Evolutionary conservation across 92 coral and sea anemone species (phyloP).

Genomic region (Parazoanthus darwini): DNA sequence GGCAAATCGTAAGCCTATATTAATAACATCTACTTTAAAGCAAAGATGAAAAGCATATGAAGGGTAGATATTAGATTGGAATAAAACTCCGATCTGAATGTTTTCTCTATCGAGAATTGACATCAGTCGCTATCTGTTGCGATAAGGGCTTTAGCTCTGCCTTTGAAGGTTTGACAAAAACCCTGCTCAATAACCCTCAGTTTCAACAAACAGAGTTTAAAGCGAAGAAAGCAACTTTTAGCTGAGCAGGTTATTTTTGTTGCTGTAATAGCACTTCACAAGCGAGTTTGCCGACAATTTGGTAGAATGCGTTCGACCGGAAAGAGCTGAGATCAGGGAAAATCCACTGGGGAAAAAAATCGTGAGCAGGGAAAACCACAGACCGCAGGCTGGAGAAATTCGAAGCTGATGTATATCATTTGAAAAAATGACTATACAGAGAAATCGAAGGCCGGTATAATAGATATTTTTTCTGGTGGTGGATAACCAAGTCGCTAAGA

Average conservation of each 20-base stretch:
- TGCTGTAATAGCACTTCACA: not conserved
- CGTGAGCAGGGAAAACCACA: constrained; percentile 4
- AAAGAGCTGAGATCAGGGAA: constrained; percentile 32
- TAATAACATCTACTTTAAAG: not conserved
- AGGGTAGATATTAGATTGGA: not conserved
- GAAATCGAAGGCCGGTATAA: too few relatives aligned
- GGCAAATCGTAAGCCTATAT: not conserved
- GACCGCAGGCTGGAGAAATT: constrained; percentile 1
- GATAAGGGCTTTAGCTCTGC: not conserved
- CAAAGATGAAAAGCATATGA: not conserved
- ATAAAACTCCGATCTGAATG: not conserved
- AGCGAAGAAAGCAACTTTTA: not conserved
- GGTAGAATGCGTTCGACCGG: constrained; percentile 30
- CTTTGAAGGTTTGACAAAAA: not conserved
- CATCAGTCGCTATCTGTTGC: too few relatives aligned
- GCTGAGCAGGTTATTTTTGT: not conserved
- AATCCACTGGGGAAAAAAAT: constrained; percentile 23
- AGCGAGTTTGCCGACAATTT: not conserved
- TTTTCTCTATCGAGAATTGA: not conserved
- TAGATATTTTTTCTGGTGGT: not conserved
- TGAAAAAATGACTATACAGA: not conserved
- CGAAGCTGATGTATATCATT: not conserved
- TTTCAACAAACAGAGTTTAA: not conserved
- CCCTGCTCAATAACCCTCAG: not conserved
- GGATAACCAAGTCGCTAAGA: not conserved